These are phyloP conservation scores for Drosophila rhopaloa DNA, from an alignment of 1,140 invertebrate species.

Conservation along the genomic window DNA sequence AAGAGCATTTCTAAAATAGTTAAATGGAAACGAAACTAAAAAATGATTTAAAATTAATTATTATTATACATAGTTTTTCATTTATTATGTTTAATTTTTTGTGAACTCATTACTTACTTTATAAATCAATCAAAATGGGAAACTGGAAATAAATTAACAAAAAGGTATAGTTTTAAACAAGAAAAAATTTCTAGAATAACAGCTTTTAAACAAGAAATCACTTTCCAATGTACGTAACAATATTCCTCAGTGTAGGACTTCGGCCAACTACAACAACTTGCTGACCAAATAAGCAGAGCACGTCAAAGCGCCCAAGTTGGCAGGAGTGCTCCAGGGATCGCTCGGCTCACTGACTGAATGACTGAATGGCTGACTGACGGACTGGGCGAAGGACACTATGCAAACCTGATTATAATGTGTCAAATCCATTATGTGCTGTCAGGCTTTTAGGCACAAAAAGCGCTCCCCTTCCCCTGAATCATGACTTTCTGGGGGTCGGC, in stretches of 20 bases:
- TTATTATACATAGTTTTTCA: no score
- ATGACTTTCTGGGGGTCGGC: slow-evolving; percentile 31
- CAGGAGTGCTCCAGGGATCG: slow-evolving; percentile 15
- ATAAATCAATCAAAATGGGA: no score
- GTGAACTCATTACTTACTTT: no score
- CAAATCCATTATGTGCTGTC: slow-evolving; percentile 82
- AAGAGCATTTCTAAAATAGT: no score
- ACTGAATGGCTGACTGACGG: slow-evolving; percentile 28
- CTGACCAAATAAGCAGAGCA: slow-evolving; percentile 68
- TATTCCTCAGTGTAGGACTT: slow-evolving; percentile 8
- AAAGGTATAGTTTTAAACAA: no score
- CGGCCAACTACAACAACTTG: slow-evolving; percentile 33
- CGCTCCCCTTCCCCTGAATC: neutral
- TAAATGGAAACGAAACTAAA: no score
- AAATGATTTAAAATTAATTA: no score
- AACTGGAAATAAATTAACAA: no score
- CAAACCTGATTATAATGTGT: slow-evolving; percentile 84
- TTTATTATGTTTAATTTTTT: no score
- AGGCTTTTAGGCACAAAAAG: slow-evolving; percentile 65
- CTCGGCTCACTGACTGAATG: slow-evolving; percentile 24
- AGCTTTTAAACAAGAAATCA: no score
- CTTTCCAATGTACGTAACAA: neutral
- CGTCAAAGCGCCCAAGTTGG: slow-evolving; percentile 62
- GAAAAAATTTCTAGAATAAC: no score
- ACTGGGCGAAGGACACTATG: slow-evolving; percentile 54